A percentile compares a stretch with the other conserved stretches of the same genome.
Evolutionary conservation across 2,888 invertebrate genomes (phyloP).

Genomic region (Platypus cylindrus): DNA sequence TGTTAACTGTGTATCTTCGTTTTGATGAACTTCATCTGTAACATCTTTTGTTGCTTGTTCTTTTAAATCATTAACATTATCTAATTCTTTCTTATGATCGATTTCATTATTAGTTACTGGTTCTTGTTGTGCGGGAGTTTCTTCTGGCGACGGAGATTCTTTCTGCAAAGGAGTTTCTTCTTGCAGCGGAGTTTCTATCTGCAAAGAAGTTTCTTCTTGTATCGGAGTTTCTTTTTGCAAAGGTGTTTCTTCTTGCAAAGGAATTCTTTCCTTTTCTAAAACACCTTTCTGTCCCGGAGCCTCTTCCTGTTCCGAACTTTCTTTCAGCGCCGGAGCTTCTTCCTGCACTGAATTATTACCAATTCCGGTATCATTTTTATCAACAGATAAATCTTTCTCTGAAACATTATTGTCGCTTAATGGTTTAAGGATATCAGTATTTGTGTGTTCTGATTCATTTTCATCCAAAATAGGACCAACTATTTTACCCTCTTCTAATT

Average conservation of each 20-base stretch:
- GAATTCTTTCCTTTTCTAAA: too few relatives aligned
- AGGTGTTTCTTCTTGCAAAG: constrained; percentile 1
- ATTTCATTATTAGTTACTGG: neutral
- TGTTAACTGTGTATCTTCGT: too few relatives aligned
- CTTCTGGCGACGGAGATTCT: too few relatives aligned
- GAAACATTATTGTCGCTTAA: neutral
- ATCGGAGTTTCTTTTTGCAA: neutral
- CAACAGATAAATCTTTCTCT: constrained; percentile 7
- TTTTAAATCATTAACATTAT: neutral
- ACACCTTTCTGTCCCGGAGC: too few relatives aligned
- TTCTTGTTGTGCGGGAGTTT: too few relatives aligned
- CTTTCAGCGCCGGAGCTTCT: too few relatives aligned
- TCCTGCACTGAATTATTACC: too few relatives aligned
- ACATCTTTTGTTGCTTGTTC: neutral
- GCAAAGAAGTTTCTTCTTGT: constrained; percentile 3
- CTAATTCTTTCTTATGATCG: neutral
- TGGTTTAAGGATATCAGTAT: neutral
- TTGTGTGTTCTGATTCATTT: constrained; percentile 9
- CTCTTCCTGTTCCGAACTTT: too few relatives aligned
- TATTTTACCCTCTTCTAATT: neutral
- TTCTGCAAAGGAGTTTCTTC: too few relatives aligned
- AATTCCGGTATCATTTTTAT: neutral
- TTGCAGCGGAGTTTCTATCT: too few relatives aligned
- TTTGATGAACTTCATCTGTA: neutral
- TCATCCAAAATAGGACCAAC: constrained; percentile 1